Evolutionary conservation across 2,113 vertebrate genomes (phyloP).

Genomic region (Microcebus griseorufus): DNA sequence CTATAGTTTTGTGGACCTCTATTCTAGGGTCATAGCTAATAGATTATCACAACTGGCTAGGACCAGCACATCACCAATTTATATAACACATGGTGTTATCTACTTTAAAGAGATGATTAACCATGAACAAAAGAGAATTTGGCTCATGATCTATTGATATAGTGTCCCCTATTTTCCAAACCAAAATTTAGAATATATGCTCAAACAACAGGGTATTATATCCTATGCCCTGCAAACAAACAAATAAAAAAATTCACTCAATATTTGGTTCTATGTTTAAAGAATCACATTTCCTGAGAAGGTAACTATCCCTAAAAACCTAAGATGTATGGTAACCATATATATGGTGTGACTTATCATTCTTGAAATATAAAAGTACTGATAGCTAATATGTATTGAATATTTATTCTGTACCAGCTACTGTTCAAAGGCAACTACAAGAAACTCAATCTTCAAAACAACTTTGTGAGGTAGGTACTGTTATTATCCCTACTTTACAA

Average conservation of each 20-base stretch:
- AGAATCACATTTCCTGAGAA: not conserved
- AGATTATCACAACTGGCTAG: not conserved
- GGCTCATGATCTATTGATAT: not conserved
- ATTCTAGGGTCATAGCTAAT: not conserved
- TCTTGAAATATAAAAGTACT: not conserved
- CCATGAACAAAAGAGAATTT: conserved; percentile 12
- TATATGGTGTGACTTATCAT: not conserved
- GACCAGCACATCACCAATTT: not conserved
- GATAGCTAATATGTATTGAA: not conserved
- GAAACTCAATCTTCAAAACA: not conserved
- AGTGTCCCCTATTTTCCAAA: not conserved
- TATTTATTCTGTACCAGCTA: not conserved
- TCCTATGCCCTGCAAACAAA: not conserved
- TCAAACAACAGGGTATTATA: not conserved
- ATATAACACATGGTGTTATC: not conserved
- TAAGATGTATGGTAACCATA: not conserved
- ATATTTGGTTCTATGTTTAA: not conserved
- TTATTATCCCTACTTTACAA: not conserved
- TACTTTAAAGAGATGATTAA: not conserved
- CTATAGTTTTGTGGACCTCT: not conserved
- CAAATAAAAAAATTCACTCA: not conserved
- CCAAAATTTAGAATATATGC: not conserved
- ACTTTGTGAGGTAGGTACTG: not conserved
- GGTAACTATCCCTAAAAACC: not conserved
- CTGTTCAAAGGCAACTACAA: not conserved